These are phyloP conservation scores for Morpho deidamia DNA, from an alignment of 2,888 invertebrate genomes.

Conservation along the genomic window DNA sequence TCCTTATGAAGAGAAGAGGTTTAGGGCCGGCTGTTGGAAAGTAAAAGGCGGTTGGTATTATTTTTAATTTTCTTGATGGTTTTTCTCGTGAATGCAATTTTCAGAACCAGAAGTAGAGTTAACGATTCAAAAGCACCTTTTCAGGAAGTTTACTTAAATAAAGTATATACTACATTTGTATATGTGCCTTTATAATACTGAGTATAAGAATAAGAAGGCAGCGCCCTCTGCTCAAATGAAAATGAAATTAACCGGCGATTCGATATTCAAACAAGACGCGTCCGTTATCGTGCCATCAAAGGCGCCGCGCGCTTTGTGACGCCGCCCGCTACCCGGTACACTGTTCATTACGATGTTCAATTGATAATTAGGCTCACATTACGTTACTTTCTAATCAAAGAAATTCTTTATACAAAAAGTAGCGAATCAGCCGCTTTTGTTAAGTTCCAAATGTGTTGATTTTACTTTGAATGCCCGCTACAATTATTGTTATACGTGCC, in stretches of 20 bases:
- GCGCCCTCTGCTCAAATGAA: conserved; percentile 8
- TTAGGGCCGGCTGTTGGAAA: too few relatives aligned
- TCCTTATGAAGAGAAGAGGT: too few relatives aligned
- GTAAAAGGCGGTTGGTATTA: too few relatives aligned
- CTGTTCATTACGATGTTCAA: conserved; percentile 64
- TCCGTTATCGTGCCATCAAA: conserved; percentile 21
- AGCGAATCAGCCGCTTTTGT: conserved; percentile 15
- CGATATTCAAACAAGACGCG: conserved; percentile 35
- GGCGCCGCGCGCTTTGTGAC: conserved; percentile 16
- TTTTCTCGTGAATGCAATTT: too few relatives aligned
- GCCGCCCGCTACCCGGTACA: conserved; percentile 13
- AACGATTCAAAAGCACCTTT: too few relatives aligned
- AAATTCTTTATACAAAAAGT: conserved; percentile 30
- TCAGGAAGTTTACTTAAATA: too few relatives aligned
- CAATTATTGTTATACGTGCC: background rate
- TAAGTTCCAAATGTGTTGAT: background rate
- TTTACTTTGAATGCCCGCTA: conserved; percentile 5
- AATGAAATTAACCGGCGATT: conserved; percentile 38
- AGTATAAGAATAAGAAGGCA: background rate
- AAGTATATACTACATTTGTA: too few relatives aligned
- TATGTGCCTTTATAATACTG: background rate
- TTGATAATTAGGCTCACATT: conserved; percentile 72
- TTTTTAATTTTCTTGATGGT: too few relatives aligned
- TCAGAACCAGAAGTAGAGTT: too few relatives aligned
- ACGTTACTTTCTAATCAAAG: conserved; percentile 58